Percentiles rank a stretch among this genome's conserved stretches.
Conservation (phyloP, 2,888 invertebrate species). For the Scrobipalpa costella region DNA sequence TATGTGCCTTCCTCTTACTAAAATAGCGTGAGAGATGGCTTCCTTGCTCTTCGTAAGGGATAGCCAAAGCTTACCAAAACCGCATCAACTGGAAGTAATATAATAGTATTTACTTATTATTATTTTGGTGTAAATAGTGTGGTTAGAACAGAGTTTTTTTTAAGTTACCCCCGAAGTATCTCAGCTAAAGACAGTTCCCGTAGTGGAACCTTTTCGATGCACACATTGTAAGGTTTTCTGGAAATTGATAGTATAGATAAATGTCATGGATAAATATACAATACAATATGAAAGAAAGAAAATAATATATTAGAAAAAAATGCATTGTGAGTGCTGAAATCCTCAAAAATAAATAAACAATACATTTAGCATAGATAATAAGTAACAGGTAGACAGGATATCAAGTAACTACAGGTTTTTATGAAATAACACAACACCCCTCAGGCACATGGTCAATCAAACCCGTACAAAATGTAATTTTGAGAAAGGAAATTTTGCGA, state of each 20-base stretch:
- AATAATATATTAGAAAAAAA: not conserved
- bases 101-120: constrained; percentile 1
- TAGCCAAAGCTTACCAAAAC: constrained; percentile 14
- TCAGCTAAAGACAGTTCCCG: constrained; percentile 35
- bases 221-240: constrained; percentile 28
- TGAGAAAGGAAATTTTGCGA: too few relatives aligned
- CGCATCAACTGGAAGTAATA: not conserved
- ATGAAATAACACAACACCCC: too few relatives aligned
- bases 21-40: constrained; percentile 7
- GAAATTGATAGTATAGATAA: constrained; percentile 20
- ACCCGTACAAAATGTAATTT: too few relatives aligned
- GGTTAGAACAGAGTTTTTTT: constrained; percentile 4
- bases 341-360: too few relatives aligned
- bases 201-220: constrained; percentile 35
- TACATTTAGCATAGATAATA: too few relatives aligned
- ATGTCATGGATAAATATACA: not conserved
- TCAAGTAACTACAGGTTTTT: too few relatives aligned
- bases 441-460: too few relatives aligned
- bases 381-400: too few relatives aligned
- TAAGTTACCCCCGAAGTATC: constrained; percentile 32
- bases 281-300: too few relatives aligned
- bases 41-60: constrained; percentile 25
- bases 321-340: not conserved
- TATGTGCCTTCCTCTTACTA: too few relatives aligned
- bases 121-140: constrained; percentile 7